phyloP scores from a whole-genome alignment of 2,113 vertebrate species.

The Laterallus jamaicensis region DNA sequence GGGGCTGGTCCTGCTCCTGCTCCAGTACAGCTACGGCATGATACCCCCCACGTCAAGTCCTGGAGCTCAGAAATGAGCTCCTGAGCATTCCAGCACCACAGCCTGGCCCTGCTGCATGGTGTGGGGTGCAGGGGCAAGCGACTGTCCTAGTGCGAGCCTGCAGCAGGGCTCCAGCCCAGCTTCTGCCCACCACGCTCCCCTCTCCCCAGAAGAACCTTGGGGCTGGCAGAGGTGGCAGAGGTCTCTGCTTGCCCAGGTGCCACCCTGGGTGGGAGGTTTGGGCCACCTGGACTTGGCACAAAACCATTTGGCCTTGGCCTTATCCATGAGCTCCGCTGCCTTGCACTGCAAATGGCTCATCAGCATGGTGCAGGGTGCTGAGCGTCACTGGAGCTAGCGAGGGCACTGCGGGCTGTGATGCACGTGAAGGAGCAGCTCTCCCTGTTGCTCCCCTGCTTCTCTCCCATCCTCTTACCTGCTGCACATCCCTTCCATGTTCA shows the following conservation, averaged over 20 bases:
- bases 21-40: background rate
- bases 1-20: background rate
- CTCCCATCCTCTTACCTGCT: background rate
- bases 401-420: fast-evolving
- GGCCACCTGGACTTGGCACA: background rate
- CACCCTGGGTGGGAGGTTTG: background rate
- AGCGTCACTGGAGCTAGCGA: fast-evolving
- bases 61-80: no score
- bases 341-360: fast-evolving
- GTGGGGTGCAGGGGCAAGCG: no score
- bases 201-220: no score
- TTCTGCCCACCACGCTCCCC: background rate
- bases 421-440: fast-evolving
- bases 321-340: fast-evolving
- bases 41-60: no score
- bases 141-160: no score
- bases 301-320: fast-evolving
- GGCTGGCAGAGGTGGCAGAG: no score
- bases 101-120: no score
- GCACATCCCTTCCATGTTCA: background rate
- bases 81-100: no score
- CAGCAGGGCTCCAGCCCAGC: no score
- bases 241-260: background rate
- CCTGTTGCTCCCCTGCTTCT: background rate
- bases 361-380: fast-evolving